Evolutionary conservation across 1,140 invertebrate genomes (phyloP).

Genomic region (Bombus haemorrhoidalis): DNA sequence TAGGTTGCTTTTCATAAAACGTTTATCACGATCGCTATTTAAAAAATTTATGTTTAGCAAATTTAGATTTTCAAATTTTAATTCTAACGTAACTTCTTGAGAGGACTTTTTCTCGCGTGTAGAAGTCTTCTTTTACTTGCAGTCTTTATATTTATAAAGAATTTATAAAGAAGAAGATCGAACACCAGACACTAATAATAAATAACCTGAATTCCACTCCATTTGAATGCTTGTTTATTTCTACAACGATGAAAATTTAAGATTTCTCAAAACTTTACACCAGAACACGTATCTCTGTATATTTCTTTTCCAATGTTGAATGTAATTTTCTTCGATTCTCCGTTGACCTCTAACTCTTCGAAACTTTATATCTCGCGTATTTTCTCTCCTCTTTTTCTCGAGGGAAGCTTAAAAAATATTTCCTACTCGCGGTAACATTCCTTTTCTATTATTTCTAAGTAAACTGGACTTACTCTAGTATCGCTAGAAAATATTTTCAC

Average conservation of each 20-base stretch:
- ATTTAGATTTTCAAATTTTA: too few species aligned
- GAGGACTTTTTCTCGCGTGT: too few species aligned
- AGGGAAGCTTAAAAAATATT: background rate
- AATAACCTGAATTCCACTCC: background rate
- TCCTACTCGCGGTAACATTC: background rate
- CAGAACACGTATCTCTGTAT: background rate
- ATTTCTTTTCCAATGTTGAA: background rate
- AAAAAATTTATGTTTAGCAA: too few species aligned
- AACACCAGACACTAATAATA: background rate
- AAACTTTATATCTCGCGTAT: background rate
- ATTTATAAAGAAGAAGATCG: too few species aligned
- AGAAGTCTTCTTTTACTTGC: too few species aligned
- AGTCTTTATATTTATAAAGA: too few species aligned
- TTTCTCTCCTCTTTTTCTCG: background rate
- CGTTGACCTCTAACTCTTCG: background rate
- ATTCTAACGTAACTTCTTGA: too few species aligned
- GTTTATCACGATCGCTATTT: too few species aligned
- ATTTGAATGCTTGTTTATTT: background rate
- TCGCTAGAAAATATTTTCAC: background rate
- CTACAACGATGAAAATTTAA: background rate
- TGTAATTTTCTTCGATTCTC: slow-evolving; percentile 14
- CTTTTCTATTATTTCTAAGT: background rate
- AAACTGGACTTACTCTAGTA: background rate
- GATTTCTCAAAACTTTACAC: background rate
- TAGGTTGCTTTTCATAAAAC: too few species aligned